Percentiles rank a stretch among this genome's conserved stretches.
Evolutionary conservation across 2,113 vertebrate species (phyloP).

Genomic region (Pogonocichla stellata): DNA sequence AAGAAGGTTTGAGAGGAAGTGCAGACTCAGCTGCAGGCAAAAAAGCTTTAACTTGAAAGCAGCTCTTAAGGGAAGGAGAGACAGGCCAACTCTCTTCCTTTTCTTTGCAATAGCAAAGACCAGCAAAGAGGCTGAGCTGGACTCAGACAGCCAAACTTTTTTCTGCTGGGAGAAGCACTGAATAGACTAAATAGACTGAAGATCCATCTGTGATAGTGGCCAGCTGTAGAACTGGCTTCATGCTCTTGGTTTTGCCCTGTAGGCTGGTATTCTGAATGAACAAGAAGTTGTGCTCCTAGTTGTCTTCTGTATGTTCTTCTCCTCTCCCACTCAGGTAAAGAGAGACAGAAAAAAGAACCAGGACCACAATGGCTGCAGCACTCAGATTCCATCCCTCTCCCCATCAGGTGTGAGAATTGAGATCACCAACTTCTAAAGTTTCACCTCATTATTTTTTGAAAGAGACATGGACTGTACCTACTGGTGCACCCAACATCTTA

Average conservation of each 20-base stretch:
- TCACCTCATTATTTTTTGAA: neutral
- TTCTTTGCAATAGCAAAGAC: neutral
- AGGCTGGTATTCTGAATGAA: neutral
- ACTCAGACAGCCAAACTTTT: neutral
- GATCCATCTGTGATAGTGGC: neutral
- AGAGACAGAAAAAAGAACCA: neutral
- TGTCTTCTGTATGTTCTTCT: neutral
- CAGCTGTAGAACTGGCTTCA: neutral
- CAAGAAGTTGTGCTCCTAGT: neutral
- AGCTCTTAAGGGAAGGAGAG: neutral
- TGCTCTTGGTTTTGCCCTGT: neutral
- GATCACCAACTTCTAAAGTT: neutral
- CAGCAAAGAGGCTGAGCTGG: neutral
- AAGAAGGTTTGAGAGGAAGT: neutral
- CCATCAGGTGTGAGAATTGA: neutral
- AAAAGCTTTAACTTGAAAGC: neutral
- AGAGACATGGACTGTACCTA: neutral
- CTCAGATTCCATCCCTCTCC: neutral
- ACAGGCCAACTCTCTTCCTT: neutral
- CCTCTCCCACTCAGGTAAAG: neutral
- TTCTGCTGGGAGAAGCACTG: neutral
- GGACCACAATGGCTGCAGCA: neutral
- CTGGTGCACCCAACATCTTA: neutral
- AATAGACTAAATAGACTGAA: neutral
- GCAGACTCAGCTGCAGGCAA: neutral